Base-by-base conservation (phyloP, 2,113 vertebrate genomes). In the Orientallactaga bullata region DNA sequence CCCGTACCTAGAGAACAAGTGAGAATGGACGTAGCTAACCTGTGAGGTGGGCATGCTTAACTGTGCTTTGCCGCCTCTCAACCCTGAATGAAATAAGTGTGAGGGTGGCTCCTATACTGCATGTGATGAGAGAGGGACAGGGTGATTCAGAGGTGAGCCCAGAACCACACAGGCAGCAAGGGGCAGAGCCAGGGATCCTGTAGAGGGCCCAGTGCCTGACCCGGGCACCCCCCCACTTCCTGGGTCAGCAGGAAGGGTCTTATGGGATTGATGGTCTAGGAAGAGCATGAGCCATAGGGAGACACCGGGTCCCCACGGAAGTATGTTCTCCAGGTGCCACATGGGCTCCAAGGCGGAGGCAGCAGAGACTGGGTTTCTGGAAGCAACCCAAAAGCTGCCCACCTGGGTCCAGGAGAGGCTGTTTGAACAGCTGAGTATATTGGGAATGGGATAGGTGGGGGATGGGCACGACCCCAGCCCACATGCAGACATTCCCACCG, bases 321-420 rank as follows among this genome's bases (percentile, higher is more conserved):
- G 10, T 71, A 0, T 16, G 32, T 18, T 35, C 8, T 10, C 23
- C 2, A 58, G 47, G n/a, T 55, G 23, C 61, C 30, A 69, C 21
- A 76, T 0, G 0, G 47, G 61, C 37, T 7, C 55, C 9, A 10
- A 60, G 86, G 9, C 30, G 28, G 85, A 28, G 51, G 30, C 0
- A 26, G 23, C 2, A 35, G 55, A 12, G 9, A 2, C 2, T 55
- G 42, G 17, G 39, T 39, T 65, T 89, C 63, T 42, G 47, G n/a
- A 18, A 7, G 39, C 65, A 39, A 23, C 73, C 5, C 47, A 1
- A 91, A 76, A 55, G 51, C 16, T 9, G 35, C 51, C 71, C 30
- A 5, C 0, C 0, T 20, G 24, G 0, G 24, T 1, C 16, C 15
- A 24, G 80, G 55, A 55, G 66, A 39, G 30, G 51, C 6, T 15